Evolutionary conservation across 2,113 vertebrate genomes (phyloP), one percentile per base, ranked within the genome.

Genomic region (Pachyramphus minor): DNA sequence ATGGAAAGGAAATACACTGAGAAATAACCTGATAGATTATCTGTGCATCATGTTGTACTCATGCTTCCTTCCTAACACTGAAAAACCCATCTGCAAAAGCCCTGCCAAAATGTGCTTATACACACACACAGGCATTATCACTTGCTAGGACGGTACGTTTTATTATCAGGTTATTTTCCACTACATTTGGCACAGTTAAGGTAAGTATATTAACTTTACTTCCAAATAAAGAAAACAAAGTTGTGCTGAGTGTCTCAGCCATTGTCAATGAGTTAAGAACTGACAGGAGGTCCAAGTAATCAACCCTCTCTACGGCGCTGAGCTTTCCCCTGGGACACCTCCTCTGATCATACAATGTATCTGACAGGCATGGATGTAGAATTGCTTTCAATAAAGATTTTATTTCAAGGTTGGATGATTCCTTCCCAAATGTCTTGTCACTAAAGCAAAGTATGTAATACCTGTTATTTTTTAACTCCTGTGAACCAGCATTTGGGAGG

Each of bases 361-460:
- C 97, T 98, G 97, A 97, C 97, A 97, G 97, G 97, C 97, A 97
- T 97, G 97, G 97, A 98, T 97, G 96, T 96, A 97, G 96, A 98
- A 98, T 98, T 97, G 97, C 97, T 98, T 98, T 97, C 97, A 98
- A 98, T 97, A 97, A 97, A 98, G 97, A 98, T 98, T 98, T 98
- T 98, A 98, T 98, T 98, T 98, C 97, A 98, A 97, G 97, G 95
- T 97, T 98, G 97, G 97, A 97, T 98, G 97, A 98, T 92, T 98
- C 97, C 96, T 96, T 95, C 98, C 85, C 96, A 96, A 98, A 98
- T 95, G 97, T 95, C 98, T 98, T 98, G 96, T 97, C 96, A 94
- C 96, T 95, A 95, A 96, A 95, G 96, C 94, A 93, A 96, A 97
- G 95, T 96, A 95, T 90, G 92, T 97, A 97, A 95, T 97, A 98